Evolutionary conservation across 2,797 vertebrate genomes (phyloP).

Genomic region (Tokudaia muenninki): DNA sequence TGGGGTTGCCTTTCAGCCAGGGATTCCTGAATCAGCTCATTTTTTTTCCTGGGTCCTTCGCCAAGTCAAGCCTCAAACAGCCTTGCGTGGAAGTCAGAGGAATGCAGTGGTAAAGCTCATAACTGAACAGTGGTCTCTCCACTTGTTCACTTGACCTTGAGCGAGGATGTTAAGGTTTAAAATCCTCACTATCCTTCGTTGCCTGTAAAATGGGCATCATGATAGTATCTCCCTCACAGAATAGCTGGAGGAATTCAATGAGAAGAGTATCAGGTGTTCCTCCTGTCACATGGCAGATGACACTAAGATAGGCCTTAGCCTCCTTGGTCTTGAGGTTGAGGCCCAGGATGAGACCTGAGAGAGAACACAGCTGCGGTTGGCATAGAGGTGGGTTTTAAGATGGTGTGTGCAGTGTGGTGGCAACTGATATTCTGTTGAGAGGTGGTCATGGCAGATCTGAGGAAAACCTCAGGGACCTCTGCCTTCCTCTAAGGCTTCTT

Average conservation of each 20-base stretch:
- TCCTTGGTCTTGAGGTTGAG: not conserved
- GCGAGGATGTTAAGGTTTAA: constrained; percentile 30
- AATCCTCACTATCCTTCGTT: not conserved
- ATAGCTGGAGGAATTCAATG: not conserved
- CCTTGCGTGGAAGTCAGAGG: not conserved
- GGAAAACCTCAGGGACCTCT: not conserved
- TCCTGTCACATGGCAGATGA: not conserved
- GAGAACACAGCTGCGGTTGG: not conserved
- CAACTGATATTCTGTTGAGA: not conserved
- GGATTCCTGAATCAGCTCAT: not conserved
- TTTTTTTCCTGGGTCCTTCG: constrained; percentile 14
- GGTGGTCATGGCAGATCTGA: not conserved
- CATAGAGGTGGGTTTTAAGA: not conserved
- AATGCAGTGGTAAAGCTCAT: not conserved
- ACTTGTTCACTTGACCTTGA: not conserved
- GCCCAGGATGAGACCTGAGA: not conserved
- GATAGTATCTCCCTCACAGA: not conserved
- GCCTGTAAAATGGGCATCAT: not conserved
- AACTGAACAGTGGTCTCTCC: not conserved
- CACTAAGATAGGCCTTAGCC: not conserved
- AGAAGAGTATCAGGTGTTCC: not conserved
- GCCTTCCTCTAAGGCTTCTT: not conserved
- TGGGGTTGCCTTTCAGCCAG: not conserved
- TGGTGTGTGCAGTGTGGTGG: not conserved
- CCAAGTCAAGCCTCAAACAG: not conserved